A percentile compares a stretch with the other conserved stretches of the same genome.
Evolutionary conservation across 2,888 invertebrate species (phyloP).

Genomic region (Trissolcus japonicus): DNA sequence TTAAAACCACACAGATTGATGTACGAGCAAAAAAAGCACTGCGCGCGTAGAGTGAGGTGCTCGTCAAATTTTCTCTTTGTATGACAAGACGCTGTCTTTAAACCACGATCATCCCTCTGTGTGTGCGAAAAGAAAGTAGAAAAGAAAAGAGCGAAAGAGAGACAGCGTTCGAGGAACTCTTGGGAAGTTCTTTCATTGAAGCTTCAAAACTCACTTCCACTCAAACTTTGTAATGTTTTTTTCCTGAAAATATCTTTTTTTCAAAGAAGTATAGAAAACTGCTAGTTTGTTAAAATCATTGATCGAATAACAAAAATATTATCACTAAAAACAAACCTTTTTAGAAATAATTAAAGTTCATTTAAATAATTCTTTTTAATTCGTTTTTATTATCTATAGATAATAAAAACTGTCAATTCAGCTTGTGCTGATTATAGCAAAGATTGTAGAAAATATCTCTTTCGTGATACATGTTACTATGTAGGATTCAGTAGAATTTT

Average conservation of each 20-base stretch:
- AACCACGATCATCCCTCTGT: conserved; percentile 71
- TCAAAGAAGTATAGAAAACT: conserved; percentile 36
- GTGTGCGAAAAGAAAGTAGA: conserved; percentile 39
- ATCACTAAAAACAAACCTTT: too few relatives aligned
- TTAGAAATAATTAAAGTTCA: too few relatives aligned
- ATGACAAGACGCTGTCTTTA: conserved; percentile 69
- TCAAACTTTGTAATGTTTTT: conserved; percentile 54
- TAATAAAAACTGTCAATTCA: too few relatives aligned
- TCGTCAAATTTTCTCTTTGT: conserved; percentile 74
- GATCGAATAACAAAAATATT: too few relatives aligned
- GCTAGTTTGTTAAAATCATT: too few relatives aligned
- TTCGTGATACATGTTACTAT: too few relatives aligned
- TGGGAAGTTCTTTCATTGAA: conserved; percentile 66
- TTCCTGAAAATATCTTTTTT: conserved; percentile 50
- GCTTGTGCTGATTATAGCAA: too few relatives aligned
- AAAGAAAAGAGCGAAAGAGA: conserved; percentile 48
- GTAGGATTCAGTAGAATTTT: too few relatives aligned
- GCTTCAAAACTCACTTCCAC: conserved; percentile 63
- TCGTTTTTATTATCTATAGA: too few relatives aligned
- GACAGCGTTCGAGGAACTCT: conserved; percentile 56
- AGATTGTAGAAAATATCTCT: too few relatives aligned
- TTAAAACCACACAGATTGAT: conserved; percentile 67
- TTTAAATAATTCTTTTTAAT: too few relatives aligned
- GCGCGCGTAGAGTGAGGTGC: conserved; percentile 57
- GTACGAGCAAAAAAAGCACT: conserved; percentile 49